Evolutionary conservation across 2,113 vertebrate genomes (phyloP).

Genomic region (Motacilla alba): DNA sequence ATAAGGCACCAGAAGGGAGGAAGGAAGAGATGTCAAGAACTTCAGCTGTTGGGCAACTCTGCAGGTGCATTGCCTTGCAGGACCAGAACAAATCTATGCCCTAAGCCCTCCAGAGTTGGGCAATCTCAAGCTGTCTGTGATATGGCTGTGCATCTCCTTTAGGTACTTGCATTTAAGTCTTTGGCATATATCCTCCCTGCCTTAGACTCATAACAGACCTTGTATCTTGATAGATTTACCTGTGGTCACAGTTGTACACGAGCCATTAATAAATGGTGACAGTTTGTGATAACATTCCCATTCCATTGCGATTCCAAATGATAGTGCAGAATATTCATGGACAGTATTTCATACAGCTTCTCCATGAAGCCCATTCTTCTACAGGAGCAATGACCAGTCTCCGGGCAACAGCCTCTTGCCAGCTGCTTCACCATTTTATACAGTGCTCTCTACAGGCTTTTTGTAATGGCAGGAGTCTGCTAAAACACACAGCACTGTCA

Average conservation of each 20-base stretch:
- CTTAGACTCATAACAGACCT: background rate
- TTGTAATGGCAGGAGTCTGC: background rate
- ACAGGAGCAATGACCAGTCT: background rate
- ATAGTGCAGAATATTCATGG: background rate
- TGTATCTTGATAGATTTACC: background rate
- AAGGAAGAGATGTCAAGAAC: background rate
- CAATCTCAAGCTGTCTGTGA: background rate
- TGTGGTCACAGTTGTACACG: background rate
- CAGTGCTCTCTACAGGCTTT: background rate
- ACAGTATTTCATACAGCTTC: background rate
- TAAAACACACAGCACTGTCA: background rate
- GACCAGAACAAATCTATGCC: background rate
- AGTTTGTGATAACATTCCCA: background rate
- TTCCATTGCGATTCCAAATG: background rate
- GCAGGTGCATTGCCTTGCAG: background rate
- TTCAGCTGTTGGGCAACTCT: background rate
- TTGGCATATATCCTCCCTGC: background rate
- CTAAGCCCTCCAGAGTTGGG: fast-evolving
- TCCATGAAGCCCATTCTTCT: background rate
- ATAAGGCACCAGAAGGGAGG: background rate
- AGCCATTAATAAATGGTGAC: background rate
- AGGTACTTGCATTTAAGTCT: background rate
- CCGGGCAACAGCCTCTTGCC: background rate
- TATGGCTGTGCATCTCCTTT: background rate
- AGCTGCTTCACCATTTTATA: background rate